Percentiles rank a stretch among this genome's conserved stretches.
Evolutionary conservation across 2,113 vertebrate species (phyloP).

Genomic region (Chloroceryle aenea): DNA sequence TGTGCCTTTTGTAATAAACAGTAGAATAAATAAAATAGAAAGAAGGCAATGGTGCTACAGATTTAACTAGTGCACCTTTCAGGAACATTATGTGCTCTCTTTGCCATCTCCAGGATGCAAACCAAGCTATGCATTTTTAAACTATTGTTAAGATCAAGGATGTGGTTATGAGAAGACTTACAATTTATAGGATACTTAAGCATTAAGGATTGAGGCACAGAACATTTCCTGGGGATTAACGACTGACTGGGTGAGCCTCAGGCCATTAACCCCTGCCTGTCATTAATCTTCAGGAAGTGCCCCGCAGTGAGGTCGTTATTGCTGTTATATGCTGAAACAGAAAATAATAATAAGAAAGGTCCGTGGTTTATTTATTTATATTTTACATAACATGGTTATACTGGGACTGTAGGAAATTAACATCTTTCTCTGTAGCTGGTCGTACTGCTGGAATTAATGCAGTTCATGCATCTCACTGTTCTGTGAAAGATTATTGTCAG

Average conservation of each 20-base stretch:
- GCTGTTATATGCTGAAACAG: conserved; percentile 29
- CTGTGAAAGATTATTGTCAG: background rate
- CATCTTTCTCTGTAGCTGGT: background rate
- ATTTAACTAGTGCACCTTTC: background rate
- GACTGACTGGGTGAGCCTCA: conserved; percentile 67
- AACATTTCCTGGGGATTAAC: conserved; percentile 69
- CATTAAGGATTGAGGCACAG: conserved; percentile 67
- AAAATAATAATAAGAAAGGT: conserved; percentile 22
- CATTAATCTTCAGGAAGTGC: conserved; percentile 67
- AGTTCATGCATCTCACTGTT: background rate
- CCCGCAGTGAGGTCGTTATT: conserved; percentile 61
- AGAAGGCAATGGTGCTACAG: background rate
- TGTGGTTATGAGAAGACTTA: conserved; percentile 70
- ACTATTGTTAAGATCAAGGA: conserved; percentile 63
- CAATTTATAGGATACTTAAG: conserved; percentile 71
- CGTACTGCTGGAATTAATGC: background rate
- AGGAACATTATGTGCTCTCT: background rate
- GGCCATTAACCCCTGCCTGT: conserved; percentile 64
- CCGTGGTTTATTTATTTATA: conserved; percentile 25
- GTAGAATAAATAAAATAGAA: background rate
- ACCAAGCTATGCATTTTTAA: conserved; percentile 38
- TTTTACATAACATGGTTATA: background rate
- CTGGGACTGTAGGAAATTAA: background rate
- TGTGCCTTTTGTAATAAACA: background rate
- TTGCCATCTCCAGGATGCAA: conserved; percentile 46